These are phyloP conservation scores for Bombus polaris DNA, from an alignment of 1,140 invertebrate species.

Conservation along the genomic window DNA sequence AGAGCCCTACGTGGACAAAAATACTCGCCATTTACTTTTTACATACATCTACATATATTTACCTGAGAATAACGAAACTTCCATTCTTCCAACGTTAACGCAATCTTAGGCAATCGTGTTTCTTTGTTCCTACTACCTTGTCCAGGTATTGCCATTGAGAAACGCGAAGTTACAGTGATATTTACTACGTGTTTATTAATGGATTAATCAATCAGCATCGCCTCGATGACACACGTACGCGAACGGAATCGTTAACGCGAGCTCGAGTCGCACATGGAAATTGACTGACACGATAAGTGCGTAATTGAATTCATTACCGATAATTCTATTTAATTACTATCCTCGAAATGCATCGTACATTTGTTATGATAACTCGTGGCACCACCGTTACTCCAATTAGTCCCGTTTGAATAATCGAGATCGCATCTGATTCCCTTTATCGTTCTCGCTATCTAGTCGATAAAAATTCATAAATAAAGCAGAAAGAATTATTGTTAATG, in stretches of 20 bases:
- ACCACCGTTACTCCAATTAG: slow-evolving; percentile 12
- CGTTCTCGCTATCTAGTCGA: no score
- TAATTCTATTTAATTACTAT: not conserved
- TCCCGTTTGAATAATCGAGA: not conserved
- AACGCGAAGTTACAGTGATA: not conserved
- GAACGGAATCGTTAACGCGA: not conserved
- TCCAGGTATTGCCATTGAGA: no score
- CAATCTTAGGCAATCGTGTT: not conserved
- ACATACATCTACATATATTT: no score
- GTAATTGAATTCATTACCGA: slow-evolving; percentile 23
- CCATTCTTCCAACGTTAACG: not conserved
- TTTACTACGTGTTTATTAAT: not conserved
- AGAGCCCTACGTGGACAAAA: not conserved
- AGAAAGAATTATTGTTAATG: not conserved
- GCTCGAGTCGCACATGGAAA: not conserved
- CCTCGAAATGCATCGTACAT: not conserved
- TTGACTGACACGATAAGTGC: not conserved
- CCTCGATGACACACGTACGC: no score
- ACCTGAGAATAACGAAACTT: not conserved
- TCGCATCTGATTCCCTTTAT: not conserved
- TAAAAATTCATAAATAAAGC: no score
- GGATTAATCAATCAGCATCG: not conserved
- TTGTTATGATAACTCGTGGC: not conserved
- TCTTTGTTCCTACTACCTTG: not conserved
- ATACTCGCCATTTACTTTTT: not conserved